Base-by-base conservation (phyloP, 2,113 vertebrate species). In the Oryzias celebensis region DNA sequence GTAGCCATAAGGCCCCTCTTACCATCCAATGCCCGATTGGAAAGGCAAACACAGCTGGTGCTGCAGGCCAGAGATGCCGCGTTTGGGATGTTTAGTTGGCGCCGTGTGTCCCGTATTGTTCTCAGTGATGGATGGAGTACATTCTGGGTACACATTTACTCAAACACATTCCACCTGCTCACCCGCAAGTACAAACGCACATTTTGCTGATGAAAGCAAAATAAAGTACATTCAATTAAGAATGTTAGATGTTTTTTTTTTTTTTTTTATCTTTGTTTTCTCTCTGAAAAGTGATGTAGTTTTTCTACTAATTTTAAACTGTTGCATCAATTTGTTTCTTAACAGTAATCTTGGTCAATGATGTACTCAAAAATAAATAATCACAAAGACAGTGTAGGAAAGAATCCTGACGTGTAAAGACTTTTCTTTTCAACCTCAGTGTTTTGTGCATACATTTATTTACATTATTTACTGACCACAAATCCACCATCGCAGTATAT, bases 11-110 rank as follows among this genome's bases (percentile, higher is more conserved):
- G 85, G 80, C 77, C 73, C 58, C 31, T 50, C 77, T 77, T 68
- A 78, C 76, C 41, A 50, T 65, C 58, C 22, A 42, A 36, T 14
- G 55, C 31, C 60, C 53, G 77, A 89, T 92, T 85, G 81, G 78
- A 79, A 90, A 79, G 80, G 74, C 84, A 91, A 90, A 92, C 91
- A 85, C 87, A 90, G 90, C 86, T 91, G 90, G 75, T 71, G 80
- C 76, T 55, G 14, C 42, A 36, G 64, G 71, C 59, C 46, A 3
- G 73, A 86, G 80, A 82, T 71, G 57, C 24, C 18, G 14, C 53
- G 4, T 58, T 28, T 15, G 51, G 10, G 81, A 56, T 75, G 61
- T 71, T 74, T 62, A 18, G 58, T 77, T 68, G 75, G 62, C 24
- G 20, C 68, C 14, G 13, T 73, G 78, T 76, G 75, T 71, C 71